A percentile compares a stretch with the other conserved stretches of the same genome.
These are phyloP conservation scores for Bombus consobrinus DNA, from an alignment of 1,140 invertebrate species.

Conservation along the genomic window DNA sequence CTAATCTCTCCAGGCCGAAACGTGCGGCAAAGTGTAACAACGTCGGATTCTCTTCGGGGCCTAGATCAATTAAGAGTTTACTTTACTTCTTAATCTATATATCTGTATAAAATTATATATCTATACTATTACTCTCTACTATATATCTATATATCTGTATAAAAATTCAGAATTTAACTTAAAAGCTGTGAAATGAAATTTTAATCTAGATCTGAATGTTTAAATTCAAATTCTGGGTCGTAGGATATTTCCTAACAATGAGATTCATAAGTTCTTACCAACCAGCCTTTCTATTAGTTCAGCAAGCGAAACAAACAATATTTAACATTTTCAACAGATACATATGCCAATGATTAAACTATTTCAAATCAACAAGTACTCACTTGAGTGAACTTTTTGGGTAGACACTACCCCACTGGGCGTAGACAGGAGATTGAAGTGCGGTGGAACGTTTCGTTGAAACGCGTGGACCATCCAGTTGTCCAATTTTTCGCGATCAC, in stretches of 20 bases:
- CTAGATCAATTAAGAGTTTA: conserved; percentile 74
- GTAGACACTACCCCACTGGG: conserved; percentile 71
- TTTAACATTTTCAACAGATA: no score
- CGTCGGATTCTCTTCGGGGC: conserved; percentile 92
- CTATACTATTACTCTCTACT: no score
- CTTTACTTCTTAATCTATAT: no score
- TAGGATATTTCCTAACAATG: no score
- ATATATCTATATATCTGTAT: no score
- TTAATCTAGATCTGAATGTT: no score
- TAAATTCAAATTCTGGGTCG: no score
- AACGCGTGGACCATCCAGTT: conserved; percentile 91
- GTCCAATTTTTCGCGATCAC: conserved; percentile 90
- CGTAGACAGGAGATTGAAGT: conserved; percentile 89
- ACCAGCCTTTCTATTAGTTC: conserved; percentile 10
- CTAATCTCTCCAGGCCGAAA: conserved; percentile 92
- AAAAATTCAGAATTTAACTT: no score
- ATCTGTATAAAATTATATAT: no score
- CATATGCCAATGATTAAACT: background rate
- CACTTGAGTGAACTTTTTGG: conserved; percentile 79
- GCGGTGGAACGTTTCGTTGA: conserved; percentile 90
- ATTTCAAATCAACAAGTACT: conserved; percentile 41
- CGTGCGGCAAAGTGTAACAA: conserved; percentile 93
- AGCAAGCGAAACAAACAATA: background rate
- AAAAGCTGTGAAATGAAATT: no score
- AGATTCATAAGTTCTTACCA: conserved; percentile 21